These are phyloP conservation scores for Acleris laterana DNA, from an alignment of 2,888 invertebrate species.

Conservation along the genomic window DNA sequence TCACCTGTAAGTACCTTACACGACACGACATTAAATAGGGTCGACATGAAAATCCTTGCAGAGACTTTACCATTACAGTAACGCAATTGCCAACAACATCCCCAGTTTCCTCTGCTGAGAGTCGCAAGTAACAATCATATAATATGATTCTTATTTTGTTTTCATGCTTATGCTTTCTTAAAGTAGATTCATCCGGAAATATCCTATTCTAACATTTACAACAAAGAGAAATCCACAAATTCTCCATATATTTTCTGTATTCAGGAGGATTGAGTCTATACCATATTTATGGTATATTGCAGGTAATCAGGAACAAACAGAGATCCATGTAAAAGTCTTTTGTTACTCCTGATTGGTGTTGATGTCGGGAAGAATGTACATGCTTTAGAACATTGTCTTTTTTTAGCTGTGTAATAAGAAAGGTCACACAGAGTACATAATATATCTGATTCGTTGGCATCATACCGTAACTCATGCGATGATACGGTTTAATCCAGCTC, in stretches of 20 bases:
- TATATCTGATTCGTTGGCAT: conserved; percentile 5
- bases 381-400: conserved; percentile 11
- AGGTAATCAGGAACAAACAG: conserved; percentile 8
- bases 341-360: conserved; percentile 1
- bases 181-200: conserved; percentile 11
- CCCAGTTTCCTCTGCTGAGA: too few species aligned
- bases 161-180: conserved; percentile 3
- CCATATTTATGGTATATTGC: conserved; percentile 6
- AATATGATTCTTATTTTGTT: conserved; percentile 6
- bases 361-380: conserved; percentile 1
- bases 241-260: neutral
- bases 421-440: conserved; percentile 2
- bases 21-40: too few species aligned
- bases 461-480: neutral
- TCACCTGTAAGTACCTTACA: too few species aligned
- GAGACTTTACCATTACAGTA: too few species aligned
- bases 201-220: conserved; percentile 1
- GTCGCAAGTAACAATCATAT: conserved; percentile 4
- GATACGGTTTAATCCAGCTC: conserved; percentile 11
- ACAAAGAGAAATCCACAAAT: too few species aligned
- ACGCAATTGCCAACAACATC: too few species aligned
- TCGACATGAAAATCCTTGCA: too few species aligned
- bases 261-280: neutral
- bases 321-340: conserved; percentile 11
- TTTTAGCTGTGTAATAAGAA: conserved; percentile 8